Base-by-base conservation (phyloP, 2,113 vertebrate genomes). In the Anoplopoma fimbria region DNA sequence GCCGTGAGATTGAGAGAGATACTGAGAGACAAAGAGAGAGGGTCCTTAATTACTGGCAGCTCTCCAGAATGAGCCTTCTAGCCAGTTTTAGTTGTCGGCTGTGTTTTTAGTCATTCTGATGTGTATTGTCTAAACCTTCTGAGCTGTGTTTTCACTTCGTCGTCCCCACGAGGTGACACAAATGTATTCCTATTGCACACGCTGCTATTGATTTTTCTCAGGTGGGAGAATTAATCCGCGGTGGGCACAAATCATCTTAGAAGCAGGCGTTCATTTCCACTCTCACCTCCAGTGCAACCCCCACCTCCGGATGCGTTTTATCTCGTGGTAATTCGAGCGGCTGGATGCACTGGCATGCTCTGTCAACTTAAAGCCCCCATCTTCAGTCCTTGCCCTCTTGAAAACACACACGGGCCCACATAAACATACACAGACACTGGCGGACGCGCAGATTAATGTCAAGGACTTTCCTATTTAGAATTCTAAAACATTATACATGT, bases 271-370 rank as follows among this genome's bases (percentile, higher is more conserved):
- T 93, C 89, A 90, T 93, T 92, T 82, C 81, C 81, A 65, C 89
- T 83, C 89, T 92, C 88, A 92, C 88, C 88, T 88, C 77, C 75
- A 82, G 75, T 85, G 90, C 77, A 40, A 71, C 79, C 71, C 77
- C 86, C n/a, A n/a, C n/a, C n/a, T n/a, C 61, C 25, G 71, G 80
- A 82, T 81, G 61, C 34, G 9, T 89, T 92, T 92, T 85, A 87
- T 82, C 79, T 12, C 15, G 27, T 14, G 69, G 85, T 95, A 94
- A 96, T 96, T 93, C 90, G 77, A 87, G 83, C 86, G 8, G 72
- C 55, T 47, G 84, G 88, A 94, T 95, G 94, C 93, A 34, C 79
- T 81, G 91, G 88, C 95, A 95, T 93, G 94, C 91, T 87, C 90
- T 88, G 93, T 94, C 93, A 91, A 92, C 87, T 85, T 92, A 90